These are phyloP conservation scores for Bedellia somnulentella DNA, from an alignment of 2,888 invertebrate species.

Conservation along the genomic window DNA sequence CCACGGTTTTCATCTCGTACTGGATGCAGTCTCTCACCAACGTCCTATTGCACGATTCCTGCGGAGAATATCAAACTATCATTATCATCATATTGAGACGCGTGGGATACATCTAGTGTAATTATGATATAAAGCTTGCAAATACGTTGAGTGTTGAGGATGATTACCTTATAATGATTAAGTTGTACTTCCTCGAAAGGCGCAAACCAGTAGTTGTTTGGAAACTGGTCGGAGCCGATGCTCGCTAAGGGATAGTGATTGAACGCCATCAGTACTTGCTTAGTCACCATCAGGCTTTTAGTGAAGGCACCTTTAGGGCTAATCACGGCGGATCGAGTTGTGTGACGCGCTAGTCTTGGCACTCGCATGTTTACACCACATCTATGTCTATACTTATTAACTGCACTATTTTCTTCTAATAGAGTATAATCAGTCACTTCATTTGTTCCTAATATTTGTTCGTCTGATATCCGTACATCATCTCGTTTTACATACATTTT, in stretches of 20 bases:
- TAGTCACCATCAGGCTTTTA: constrained; percentile 71
- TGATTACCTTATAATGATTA: constrained; percentile 66
- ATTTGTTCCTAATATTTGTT: constrained; percentile 21
- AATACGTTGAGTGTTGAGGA: no score
- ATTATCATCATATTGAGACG: no score
- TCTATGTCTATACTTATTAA: constrained; percentile 20
- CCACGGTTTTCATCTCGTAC: constrained; percentile 29
- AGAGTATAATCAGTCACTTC: background rate
- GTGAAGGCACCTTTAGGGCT: constrained; percentile 68
- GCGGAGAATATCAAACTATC: constrained; percentile 17
- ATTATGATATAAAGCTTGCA: background rate
- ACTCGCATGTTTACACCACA: constrained; percentile 25
- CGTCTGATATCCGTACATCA: constrained; percentile 34
- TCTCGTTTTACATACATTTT: constrained; percentile 41
- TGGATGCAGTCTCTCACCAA: constrained; percentile 38
- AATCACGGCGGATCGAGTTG: constrained; percentile 56
- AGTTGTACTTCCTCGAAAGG: constrained; percentile 63
- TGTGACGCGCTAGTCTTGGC: constrained; percentile 49
- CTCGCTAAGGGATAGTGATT: constrained; percentile 73
- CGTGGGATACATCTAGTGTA: background rate
- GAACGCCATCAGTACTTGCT: constrained; percentile 68
- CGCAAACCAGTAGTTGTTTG: constrained; percentile 56
- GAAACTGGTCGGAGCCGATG: constrained; percentile 42
- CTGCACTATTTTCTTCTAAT: constrained; percentile 12
- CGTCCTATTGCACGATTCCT: constrained; percentile 51